phyloP scores from a whole-genome alignment of 2,888 invertebrate species.

The Punctoribates punctum region DNA sequence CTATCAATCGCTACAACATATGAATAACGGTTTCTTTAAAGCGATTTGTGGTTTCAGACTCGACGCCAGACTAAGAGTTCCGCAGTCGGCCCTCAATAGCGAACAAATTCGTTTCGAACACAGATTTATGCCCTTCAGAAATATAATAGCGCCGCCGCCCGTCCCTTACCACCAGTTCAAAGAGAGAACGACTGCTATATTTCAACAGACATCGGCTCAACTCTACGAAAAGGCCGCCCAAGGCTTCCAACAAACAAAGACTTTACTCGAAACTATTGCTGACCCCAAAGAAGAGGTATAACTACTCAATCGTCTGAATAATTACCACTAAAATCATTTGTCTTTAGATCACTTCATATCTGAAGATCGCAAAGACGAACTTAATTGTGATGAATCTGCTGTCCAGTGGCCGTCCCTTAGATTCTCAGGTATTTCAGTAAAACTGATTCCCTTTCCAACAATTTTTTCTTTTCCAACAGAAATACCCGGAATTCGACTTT shows the following conservation, averaged over 20 bases:
- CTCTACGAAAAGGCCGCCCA: slow-evolving; percentile 77
- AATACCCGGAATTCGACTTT: slow-evolving; percentile 48
- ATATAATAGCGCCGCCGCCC: slow-evolving; percentile 80
- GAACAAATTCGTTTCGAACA: slow-evolving; percentile 93
- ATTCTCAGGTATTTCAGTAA: slow-evolving; percentile 59
- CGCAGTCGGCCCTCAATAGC: slow-evolving; percentile 82
- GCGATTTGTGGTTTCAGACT: slow-evolving; percentile 56
- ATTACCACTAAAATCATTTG: background rate
- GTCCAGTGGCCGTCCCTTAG: slow-evolving; percentile 85
- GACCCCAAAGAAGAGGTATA: slow-evolving; percentile 73
- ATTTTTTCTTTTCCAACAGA: slow-evolving; percentile 42
- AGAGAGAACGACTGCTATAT: slow-evolving; percentile 62
- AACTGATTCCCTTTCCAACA: background rate
- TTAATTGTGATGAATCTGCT: slow-evolving; percentile 89
- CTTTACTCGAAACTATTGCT: slow-evolving; percentile 74
- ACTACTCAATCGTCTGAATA: too few relatives aligned
- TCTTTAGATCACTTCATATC: slow-evolving; percentile 56
- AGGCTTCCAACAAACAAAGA: slow-evolving; percentile 85
- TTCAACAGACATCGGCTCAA: slow-evolving; percentile 49
- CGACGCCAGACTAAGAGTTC: slow-evolving; percentile 76
- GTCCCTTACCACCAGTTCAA: slow-evolving; percentile 84
- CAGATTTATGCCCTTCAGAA: slow-evolving; percentile 82
- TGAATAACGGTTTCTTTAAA: slow-evolving; percentile 93
- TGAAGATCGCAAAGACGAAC: slow-evolving; percentile 91
- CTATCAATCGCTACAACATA: slow-evolving; percentile 84